Evolutionary conservation across 2,797 vertebrate species (phyloP).

Genomic region (Acipenser ruthenus): DNA sequence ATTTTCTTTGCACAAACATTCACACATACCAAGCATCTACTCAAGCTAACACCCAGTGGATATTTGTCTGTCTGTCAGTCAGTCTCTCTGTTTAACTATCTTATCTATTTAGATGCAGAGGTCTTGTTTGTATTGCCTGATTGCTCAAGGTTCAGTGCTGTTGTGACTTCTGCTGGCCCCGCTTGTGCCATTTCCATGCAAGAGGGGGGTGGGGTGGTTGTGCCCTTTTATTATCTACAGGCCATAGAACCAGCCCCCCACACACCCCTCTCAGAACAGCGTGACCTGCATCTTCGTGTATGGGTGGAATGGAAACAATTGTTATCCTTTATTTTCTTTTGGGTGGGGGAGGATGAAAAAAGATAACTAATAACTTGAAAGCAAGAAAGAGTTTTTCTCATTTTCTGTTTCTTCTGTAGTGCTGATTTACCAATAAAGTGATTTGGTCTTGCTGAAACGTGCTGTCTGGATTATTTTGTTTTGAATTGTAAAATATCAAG

Average conservation of each 20-base stretch:
- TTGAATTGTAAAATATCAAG: too few species aligned
- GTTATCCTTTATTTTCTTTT: slow-evolving; percentile 28
- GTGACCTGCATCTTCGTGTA: slow-evolving; percentile 26
- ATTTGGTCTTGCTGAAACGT: slow-evolving; percentile 28
- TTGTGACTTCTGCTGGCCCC: slow-evolving; percentile 58
- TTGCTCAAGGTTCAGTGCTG: slow-evolving; percentile 58
- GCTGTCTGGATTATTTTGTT: not conserved
- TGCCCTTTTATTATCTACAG: not conserved
- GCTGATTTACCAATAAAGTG: slow-evolving; percentile 53
- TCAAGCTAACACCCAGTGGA: not conserved
- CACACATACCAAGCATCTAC: too few species aligned
- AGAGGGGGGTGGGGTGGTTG: not conserved
- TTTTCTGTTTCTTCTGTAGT: slow-evolving; percentile 37
- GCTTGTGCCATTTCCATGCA: slow-evolving; percentile 44
- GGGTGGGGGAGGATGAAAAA: slow-evolving; percentile 7
- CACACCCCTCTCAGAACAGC: not conserved
- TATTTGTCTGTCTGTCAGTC: not conserved
- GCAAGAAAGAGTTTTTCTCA: slow-evolving; percentile 17
- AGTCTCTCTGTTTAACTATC: not conserved
- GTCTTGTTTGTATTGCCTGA: slow-evolving; percentile 14
- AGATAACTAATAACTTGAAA: slow-evolving; percentile 14
- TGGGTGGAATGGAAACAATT: slow-evolving; percentile 27
- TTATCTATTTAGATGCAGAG: slow-evolving; percentile 22
- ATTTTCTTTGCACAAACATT: slow-evolving; percentile 19
- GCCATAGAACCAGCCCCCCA: not conserved